phyloP scores from a whole-genome alignment of 2,888 invertebrate genomes.

The Lasioglossum zephyrum region DNA sequence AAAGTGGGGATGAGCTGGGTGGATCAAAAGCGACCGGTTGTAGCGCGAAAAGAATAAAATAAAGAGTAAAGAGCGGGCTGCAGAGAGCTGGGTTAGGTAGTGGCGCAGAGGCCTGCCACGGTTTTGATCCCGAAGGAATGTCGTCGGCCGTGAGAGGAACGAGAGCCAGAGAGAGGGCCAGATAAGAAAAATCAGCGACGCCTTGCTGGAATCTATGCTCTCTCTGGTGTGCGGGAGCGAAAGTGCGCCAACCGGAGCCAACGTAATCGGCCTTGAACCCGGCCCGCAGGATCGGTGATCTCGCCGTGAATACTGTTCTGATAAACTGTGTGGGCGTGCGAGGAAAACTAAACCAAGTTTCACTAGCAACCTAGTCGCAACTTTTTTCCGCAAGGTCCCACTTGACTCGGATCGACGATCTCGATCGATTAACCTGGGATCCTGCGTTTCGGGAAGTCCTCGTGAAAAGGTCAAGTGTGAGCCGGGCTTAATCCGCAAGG shows the following conservation, averaged over 20 bases:
- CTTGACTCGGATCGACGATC: background rate
- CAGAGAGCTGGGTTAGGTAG: background rate
- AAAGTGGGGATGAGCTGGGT: background rate
- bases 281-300: slow-evolving; percentile 65
- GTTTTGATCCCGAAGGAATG: slow-evolving; percentile 75
- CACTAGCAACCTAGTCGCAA: background rate
- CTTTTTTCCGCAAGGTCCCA: background rate
- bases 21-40: slow-evolving; percentile 25
- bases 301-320: slow-evolving; percentile 57
- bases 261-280: slow-evolving; percentile 68
- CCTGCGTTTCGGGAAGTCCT: background rate
- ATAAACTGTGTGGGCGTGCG: slow-evolving; percentile 51
- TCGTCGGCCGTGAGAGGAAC: slow-evolving; percentile 74
- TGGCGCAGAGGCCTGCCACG: slow-evolving; percentile 41
- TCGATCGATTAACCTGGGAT: background rate
- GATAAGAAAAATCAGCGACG: slow-evolving; percentile 53
- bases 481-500: background rate
- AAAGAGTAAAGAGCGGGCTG: background rate
- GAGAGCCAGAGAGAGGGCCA: slow-evolving; percentile 38
- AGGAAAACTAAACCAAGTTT: background rate
- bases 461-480: background rate
- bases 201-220: slow-evolving; percentile 48
- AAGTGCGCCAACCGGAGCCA: slow-evolving; percentile 49
- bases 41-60: slow-evolving; percentile 15
- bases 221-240: slow-evolving; percentile 42